phyloP scores from a whole-genome alignment of 2,888 invertebrate species.

The Sarcophaga caerulescens region DNA sequence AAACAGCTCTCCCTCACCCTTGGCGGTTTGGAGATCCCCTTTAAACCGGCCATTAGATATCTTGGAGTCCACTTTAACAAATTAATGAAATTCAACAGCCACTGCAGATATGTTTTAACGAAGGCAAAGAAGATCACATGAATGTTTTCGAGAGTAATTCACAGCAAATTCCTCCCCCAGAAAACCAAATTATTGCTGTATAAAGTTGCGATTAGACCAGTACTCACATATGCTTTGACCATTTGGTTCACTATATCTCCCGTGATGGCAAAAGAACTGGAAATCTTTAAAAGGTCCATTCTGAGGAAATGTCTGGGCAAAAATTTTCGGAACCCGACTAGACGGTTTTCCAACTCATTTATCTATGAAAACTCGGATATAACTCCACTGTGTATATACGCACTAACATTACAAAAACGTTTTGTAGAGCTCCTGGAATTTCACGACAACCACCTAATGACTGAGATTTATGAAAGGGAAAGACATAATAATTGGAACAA shows the following conservation, averaged over 20 bases:
- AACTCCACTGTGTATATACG: background rate
- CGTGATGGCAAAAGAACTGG: background rate
- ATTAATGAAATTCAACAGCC: background rate
- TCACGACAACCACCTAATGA: slow-evolving; percentile 3
- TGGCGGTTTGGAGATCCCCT: slow-evolving; percentile 17
- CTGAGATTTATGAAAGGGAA: slow-evolving; percentile 5
- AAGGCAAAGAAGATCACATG: background rate
- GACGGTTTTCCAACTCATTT: background rate
- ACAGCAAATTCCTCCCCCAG: background rate
- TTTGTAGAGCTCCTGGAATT: background rate
- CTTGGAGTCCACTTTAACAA: slow-evolving; percentile 5
- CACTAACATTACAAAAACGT: background rate
- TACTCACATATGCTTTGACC: no score
- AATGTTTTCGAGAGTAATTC: background rate
- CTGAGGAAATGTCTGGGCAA: background rate
- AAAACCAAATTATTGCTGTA: background rate
- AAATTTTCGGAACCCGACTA: background rate
- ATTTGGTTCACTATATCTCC: background rate
- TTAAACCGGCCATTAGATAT: slow-evolving; percentile 16
- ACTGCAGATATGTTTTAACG: background rate
- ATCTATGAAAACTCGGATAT: background rate
- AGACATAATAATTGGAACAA: background rate
- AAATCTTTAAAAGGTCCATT: background rate
- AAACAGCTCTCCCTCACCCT: background rate
- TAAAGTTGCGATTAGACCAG: background rate